Percentiles rank a stretch among this genome's conserved stretches.
These are phyloP conservation scores for Etheostoma nigrum DNA, from an alignment of 2,797 vertebrate genomes.

Conservation along the genomic window DNA sequence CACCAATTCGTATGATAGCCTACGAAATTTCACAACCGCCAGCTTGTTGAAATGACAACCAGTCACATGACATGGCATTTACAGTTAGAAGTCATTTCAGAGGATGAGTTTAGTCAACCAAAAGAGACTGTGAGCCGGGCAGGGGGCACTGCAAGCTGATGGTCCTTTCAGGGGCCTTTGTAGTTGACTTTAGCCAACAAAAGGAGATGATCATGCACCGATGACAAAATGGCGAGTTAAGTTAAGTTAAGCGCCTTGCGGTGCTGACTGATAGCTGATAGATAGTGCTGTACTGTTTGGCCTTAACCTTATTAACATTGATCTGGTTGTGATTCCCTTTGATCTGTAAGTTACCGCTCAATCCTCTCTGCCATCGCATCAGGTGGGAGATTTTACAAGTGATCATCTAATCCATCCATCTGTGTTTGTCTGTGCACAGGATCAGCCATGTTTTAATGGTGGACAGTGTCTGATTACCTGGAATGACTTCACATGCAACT, in stretches of 20 bases:
- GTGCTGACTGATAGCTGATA: neutral
- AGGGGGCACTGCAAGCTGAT: too few species aligned
- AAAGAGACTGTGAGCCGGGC: too few species aligned
- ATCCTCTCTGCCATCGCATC: slow-evolving; percentile 47
- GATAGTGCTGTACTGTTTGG: neutral
- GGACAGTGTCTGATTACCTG: slow-evolving; percentile 91
- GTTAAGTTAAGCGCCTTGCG: neutral
- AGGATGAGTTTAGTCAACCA: too few species aligned
- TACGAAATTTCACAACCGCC: too few species aligned
- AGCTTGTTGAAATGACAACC: too few species aligned
- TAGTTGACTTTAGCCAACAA: too few species aligned
- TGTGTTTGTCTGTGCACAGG: slow-evolving; percentile 69
- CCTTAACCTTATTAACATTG: slow-evolving; percentile 29
- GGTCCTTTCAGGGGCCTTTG: too few species aligned
- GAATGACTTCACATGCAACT: slow-evolving; percentile 95
- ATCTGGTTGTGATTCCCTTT: slow-evolving; percentile 41
- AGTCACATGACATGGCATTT: too few species aligned
- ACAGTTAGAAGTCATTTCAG: too few species aligned
- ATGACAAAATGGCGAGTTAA: too few species aligned
- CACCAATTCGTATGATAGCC: too few species aligned
- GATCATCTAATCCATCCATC: slow-evolving; percentile 51
- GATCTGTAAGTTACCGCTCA: slow-evolving; percentile 37
- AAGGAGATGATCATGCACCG: too few species aligned
- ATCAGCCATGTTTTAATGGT: slow-evolving; percentile 89
- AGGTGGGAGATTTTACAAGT: slow-evolving; percentile 47